A percentile compares a stretch with the other conserved stretches of the same genome.
These are phyloP conservation scores for Ataeniobius toweri DNA, from an alignment of 2,797 vertebrate species.

Conservation along the genomic window DNA sequence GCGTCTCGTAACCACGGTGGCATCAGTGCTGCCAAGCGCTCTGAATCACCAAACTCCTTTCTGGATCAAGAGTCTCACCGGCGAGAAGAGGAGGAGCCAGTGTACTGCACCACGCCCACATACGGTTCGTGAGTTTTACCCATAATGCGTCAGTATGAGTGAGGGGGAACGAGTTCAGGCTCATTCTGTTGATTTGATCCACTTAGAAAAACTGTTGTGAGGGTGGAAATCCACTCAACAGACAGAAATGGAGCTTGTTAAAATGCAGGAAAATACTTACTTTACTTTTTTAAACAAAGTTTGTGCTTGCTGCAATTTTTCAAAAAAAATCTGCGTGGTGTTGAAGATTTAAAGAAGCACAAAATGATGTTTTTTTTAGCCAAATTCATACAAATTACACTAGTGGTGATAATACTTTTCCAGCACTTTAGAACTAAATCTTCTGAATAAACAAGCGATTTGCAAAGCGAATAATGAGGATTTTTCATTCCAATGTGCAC, in stretches of 20 bases:
- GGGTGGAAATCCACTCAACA: slow-evolving; percentile 8
- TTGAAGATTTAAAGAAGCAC: not conserved
- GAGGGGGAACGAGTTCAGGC: slow-evolving; percentile 6
- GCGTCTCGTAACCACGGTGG: slow-evolving; percentile 86
- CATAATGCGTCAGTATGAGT: slow-evolving; percentile 8
- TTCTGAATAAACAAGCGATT: not conserved
- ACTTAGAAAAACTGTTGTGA: slow-evolving; percentile 17
- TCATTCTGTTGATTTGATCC: slow-evolving; percentile 18
- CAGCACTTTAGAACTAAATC: not conserved
- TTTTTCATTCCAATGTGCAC: slow-evolving; percentile 21
- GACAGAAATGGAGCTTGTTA: slow-evolving; percentile 7
- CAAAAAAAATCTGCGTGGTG: not conserved
- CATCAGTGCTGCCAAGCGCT: slow-evolving; percentile 88
- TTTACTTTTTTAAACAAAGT: not conserved
- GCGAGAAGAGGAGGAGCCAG: slow-evolving; percentile 92
- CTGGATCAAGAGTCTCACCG: slow-evolving; percentile 95
- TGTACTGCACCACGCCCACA: slow-evolving; percentile 95
- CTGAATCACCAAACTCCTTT: slow-evolving; percentile 97
- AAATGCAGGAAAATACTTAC: not conserved
- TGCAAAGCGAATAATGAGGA: slow-evolving; percentile 11
- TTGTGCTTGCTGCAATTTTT: not conserved
- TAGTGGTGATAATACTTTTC: not conserved
- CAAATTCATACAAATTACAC: not conserved
- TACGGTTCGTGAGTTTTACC: slow-evolving; percentile 81
- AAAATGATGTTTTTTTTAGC: not conserved